phyloP scores from a whole-genome alignment of 2,888 invertebrate genomes.

The Caenorhabditis zanzibari region DNA sequence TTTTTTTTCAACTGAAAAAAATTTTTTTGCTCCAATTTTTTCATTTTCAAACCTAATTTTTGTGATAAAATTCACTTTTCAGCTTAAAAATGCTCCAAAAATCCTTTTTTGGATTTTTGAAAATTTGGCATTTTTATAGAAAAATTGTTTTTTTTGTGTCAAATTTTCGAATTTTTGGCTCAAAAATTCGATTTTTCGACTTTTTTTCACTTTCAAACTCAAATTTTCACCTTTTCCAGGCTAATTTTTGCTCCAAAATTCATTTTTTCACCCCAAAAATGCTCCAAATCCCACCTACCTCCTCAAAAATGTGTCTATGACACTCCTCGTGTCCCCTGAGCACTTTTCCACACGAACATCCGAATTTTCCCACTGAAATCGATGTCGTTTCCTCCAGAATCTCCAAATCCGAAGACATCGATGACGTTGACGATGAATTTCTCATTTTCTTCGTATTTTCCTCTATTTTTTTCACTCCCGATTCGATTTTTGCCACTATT shows the following conservation, averaged over 20 bases:
- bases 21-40: too few relatives aligned
- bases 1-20: too few relatives aligned
- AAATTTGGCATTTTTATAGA: too few relatives aligned
- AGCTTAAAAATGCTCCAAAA: too few relatives aligned
- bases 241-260: background rate
- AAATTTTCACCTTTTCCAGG: background rate
- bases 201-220: background rate
- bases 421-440: background rate
- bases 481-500: background rate
- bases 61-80: too few relatives aligned
- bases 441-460: background rate
- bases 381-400: background rate
- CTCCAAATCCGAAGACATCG: background rate
- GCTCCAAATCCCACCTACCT: conserved; percentile 13
- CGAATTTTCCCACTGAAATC: too few relatives aligned
- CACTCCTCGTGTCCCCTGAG: conserved; percentile 36
- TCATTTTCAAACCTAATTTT: too few relatives aligned
- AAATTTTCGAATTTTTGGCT: background rate
- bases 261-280: background rate
- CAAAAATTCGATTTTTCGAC: background rate
- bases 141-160: too few relatives aligned
- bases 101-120: too few relatives aligned
- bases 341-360: conserved; percentile 28
- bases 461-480: background rate
- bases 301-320: conserved; percentile 43